Conservation (phyloP, 2,888 invertebrate species). For the Lithophane socia region DNA sequence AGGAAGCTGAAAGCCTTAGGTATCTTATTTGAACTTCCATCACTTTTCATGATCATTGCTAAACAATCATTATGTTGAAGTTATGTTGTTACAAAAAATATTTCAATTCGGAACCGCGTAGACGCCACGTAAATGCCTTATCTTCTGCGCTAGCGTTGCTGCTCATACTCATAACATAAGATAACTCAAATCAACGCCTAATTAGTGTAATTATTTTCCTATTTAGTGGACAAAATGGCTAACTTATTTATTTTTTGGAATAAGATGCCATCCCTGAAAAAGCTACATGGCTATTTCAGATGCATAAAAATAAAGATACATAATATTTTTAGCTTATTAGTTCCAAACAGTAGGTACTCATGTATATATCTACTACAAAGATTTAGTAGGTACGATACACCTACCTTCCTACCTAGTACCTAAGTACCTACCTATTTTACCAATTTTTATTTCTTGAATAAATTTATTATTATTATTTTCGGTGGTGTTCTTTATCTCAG, state of each 20-base stretch:
- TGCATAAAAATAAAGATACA: not conserved
- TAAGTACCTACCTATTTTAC: no score
- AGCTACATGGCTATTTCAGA: not conserved
- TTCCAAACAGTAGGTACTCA: no score
- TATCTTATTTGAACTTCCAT: not conserved
- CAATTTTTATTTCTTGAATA: no score
- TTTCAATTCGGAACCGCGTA: not conserved
- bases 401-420: no score
- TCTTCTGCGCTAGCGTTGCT: not conserved
- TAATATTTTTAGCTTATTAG: no score
- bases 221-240: not conserved
- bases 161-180: not conserved
- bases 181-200: not conserved
- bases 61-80: not conserved
- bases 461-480: no score
- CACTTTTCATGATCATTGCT: not conserved
- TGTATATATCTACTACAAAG: not conserved
- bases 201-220: not conserved
- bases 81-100: not conserved
- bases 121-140: not conserved
- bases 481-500: no score
- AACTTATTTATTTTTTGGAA: not conserved
- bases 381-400: not conserved
- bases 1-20: not conserved
- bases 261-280: conserved; percentile 2